Conservation (phyloP, 2,797 vertebrate species). For the Brachyalestes nurse region DNA sequence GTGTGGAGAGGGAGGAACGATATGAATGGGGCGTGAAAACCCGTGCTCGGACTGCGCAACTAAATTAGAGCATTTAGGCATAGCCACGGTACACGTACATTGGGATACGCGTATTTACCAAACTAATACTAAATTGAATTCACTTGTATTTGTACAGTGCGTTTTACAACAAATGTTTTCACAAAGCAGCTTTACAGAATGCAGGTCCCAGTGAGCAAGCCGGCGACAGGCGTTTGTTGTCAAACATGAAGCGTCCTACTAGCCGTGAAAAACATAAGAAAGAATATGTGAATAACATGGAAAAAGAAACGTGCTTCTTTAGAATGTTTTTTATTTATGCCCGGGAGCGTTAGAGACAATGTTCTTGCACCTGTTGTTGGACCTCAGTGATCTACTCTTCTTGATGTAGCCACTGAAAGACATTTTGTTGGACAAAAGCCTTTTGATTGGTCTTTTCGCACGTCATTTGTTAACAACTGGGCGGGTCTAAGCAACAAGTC, state of each 20-base stretch:
- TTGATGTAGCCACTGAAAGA: neutral
- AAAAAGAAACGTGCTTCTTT: no score
- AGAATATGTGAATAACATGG: no score
- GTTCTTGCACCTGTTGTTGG: neutral
- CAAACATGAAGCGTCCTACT: no score
- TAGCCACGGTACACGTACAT: neutral
- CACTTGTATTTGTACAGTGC: no score
- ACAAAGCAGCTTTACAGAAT: no score
- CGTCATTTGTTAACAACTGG: neutral
- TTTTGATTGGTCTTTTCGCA: conserved; percentile 18
- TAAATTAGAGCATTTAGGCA: neutral
- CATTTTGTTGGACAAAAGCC: conserved; percentile 14
- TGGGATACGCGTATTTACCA: neutral
- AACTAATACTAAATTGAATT: no score
- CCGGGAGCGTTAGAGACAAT: no score
- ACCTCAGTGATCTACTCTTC: neutral
- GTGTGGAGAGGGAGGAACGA: conserved; percentile 14
- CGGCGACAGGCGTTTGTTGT: no score
- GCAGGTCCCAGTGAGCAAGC: no score
- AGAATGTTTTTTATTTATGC: no score
- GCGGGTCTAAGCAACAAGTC: neutral
- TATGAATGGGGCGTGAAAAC: neutral
- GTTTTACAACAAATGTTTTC: no score
- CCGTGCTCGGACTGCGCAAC: neutral
- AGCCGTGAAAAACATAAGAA: no score